phyloP scores from a whole-genome alignment of 2,888 invertebrate genomes.

The Drosophila multiciliata region DNA sequence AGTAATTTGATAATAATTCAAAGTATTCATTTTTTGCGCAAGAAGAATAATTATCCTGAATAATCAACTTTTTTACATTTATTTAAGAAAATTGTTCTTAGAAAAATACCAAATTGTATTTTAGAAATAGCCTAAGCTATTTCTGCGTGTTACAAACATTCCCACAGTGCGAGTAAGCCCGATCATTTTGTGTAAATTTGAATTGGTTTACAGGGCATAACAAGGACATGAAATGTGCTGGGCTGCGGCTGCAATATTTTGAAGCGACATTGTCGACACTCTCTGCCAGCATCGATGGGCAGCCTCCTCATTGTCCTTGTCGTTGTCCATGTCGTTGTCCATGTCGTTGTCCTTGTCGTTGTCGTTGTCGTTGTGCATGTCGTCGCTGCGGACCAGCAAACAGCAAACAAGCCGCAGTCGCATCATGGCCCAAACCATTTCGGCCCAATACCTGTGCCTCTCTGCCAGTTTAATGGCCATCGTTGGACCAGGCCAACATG shows the following conservation, averaged over 20 bases:
- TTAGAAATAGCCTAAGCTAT: neutral
- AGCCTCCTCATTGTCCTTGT: slow-evolving; percentile 9
- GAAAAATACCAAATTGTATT: neutral
- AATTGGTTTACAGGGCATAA: slow-evolving; percentile 3
- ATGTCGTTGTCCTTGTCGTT: slow-evolving; percentile 20
- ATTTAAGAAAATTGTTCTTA: neutral
- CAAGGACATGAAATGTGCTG: slow-evolving; percentile 63
- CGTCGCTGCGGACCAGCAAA: slow-evolving; percentile 67
- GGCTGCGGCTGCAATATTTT: slow-evolving; percentile 76
- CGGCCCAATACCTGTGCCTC: slow-evolving; percentile 40
- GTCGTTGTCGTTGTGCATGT: slow-evolving; percentile 59
- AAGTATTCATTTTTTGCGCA: neutral
- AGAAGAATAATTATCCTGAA: neutral
- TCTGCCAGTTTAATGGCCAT: slow-evolving; percentile 66
- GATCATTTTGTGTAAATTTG: neutral
- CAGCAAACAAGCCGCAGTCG: slow-evolving; percentile 75
- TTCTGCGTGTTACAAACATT: neutral
- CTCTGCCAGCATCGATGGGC: slow-evolving; percentile 57
- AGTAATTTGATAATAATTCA: neutral
- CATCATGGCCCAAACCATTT: slow-evolving; percentile 16
- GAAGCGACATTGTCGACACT: slow-evolving; percentile 79
- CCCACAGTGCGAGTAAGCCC: neutral
- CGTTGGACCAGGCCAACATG: slow-evolving; percentile 59
- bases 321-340: slow-evolving; percentile 16
- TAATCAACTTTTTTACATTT: neutral